Percentiles rank a stretch among this genome's conserved stretches.
Evolutionary conservation across 2,113 vertebrate genomes (phyloP).

Genomic region (Gallinago undulata): DNA sequence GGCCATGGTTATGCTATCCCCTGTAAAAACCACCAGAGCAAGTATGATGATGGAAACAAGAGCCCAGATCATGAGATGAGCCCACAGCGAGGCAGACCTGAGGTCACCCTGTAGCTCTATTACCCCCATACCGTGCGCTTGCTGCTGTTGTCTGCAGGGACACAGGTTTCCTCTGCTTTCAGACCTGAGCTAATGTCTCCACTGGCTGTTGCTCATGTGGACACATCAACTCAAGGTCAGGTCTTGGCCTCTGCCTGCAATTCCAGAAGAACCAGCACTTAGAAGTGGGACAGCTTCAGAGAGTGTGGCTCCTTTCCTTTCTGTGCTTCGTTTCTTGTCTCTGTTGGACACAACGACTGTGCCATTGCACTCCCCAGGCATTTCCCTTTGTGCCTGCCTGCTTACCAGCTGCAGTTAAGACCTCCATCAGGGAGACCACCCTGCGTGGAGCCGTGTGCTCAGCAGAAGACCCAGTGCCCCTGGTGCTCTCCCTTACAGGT

Average conservation of each 20-base stretch:
- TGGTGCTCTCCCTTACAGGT: conserved; percentile 35
- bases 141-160: not conserved
- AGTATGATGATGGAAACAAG: not conserved
- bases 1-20: not conserved
- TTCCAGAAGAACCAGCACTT: not conserved
- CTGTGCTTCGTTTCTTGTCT: not conserved
- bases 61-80: not conserved
- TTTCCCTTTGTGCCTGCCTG: not conserved
- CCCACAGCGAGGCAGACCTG: not conserved
- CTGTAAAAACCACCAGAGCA: not conserved
- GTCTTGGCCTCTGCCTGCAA: not conserved
- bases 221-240: not conserved
- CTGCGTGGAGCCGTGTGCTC: not conserved
- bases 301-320: not conserved
- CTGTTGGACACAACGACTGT: not conserved
- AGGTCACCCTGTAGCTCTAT: not conserved
- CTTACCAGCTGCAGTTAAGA: not conserved
- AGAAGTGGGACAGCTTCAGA: not conserved
- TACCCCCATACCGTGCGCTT: not conserved
- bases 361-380: not conserved
- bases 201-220: not conserved
- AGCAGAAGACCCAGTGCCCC: not conserved
- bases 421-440: not conserved
- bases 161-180: not conserved
- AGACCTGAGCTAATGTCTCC: not conserved